phyloP scores from a whole-genome alignment of 2,797 vertebrate species.

The Tarsius wallacei region DNA sequence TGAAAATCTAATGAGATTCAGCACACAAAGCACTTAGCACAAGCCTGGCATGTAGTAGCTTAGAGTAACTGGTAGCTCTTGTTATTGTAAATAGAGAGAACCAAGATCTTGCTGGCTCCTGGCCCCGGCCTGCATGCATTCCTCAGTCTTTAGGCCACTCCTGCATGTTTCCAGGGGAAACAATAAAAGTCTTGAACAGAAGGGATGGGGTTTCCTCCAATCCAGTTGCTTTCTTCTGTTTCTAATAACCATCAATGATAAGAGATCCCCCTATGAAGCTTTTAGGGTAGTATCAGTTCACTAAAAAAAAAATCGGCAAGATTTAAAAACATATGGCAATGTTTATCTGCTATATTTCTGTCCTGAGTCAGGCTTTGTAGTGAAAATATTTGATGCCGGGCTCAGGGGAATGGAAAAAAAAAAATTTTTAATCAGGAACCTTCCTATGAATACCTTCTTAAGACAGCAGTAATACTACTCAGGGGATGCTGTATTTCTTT shows the following conservation, averaged over 20 bases:
- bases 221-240: slow-evolving; percentile 56
- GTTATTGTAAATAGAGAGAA: background rate
- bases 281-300: slow-evolving; percentile 54
- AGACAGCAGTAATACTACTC: slow-evolving; percentile 77
- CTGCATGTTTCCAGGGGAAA: slow-evolving; percentile 37
- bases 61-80: background rate
- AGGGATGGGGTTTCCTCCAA: background rate
- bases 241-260: slow-evolving; percentile 72
- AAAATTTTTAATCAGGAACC: slow-evolving; percentile 57
- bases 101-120: background rate
- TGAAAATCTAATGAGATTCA: slow-evolving; percentile 11
- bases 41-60: background rate
- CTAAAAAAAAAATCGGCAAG: background rate
- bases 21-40: background rate
- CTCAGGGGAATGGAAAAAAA: slow-evolving; percentile 48
- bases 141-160: background rate
- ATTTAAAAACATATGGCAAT: slow-evolving; percentile 78
- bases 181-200: background rate
- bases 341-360: slow-evolving; percentile 77
- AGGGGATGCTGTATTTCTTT: slow-evolving; percentile 79
- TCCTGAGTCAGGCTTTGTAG: slow-evolving; percentile 70
- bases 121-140: background rate
- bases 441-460: slow-evolving; percentile 74
- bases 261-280: slow-evolving; percentile 40
- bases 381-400: slow-evolving; percentile 70